Base-by-base conservation (phyloP, 2,113 vertebrate species). In the Semnornis frantzii region DNA sequence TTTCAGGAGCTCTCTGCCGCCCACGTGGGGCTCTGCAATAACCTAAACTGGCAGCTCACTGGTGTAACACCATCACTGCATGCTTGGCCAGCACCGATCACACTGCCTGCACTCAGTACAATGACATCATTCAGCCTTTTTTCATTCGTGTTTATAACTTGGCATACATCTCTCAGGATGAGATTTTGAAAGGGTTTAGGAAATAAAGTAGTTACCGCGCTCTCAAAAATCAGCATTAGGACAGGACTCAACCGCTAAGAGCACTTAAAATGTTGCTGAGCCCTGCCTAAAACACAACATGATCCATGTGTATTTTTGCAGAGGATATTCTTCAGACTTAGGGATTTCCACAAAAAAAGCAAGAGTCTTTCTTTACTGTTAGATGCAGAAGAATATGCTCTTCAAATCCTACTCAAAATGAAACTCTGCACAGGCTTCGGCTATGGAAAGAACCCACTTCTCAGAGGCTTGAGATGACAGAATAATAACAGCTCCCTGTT, bases 401-500 rank as follows among this genome's bases (percentile, higher is more conserved):
- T 87, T 92, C 72, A 91, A 70, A 50, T 58, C 12, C 33, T 75
- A 96, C 90, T 96, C 90, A 95, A 82, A 96, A 65, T 39, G 85
- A 96, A 97, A 96, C 93, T 78, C 15, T 31, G 54, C 65, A 84
- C 34, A 85, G 77, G 58, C 62, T 94, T 78, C 80, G 91, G 66
- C 69, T 89, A 80, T 54, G 91, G 87, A 85, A 96, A 93, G 82
- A 96, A 91, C 82, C 78, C 85, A 90, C 59, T 94, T 92, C 78
- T 93, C 75, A 74, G 75, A 79, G 58, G 33, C 46, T 54, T 25
- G 8, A 84, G 79, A 80, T 1, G n/a, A 81, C 60, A 84, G 52
- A 63, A 57, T 1, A 63, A 57, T 9, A 82, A 81, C 12, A 92
- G 70, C 78, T 87, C 70, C 65, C 54, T 54, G 63, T 48, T 37